Base-by-base conservation (phyloP, 2,797 vertebrate species). In the Sebastes wilsoni region DNA sequence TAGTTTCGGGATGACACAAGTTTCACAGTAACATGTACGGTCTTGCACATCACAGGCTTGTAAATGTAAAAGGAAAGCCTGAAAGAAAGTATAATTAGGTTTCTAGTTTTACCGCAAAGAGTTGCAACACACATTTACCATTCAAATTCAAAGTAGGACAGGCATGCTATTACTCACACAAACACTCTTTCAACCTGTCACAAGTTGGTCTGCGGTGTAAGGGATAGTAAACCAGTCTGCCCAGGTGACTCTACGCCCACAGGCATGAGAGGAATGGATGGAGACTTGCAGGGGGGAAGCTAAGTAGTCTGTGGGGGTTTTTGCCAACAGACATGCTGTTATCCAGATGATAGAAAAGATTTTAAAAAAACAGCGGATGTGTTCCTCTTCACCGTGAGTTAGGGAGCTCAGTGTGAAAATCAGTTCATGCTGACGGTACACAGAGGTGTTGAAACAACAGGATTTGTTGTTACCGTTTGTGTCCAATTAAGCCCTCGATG, bases 181-280 rank as follows among this genome's bases (percentile, higher is more conserved):
- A 66, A 60, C 78, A 75, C 30, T 77, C 82, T 90, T 86, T 90
- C 72, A 62, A 34, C 54, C n/a, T 77, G 67, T 83, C 69, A 82
- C 10, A 1, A 71, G 66, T 70, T 49, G 1, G 58, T 85, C 62
- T 87, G 60, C 18, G 20, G 54, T 23, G 58, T 2, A 10, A 75
- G 8, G 72, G 60, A 70, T 77, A 67, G 12, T 65, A 90, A 95
- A 95, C 96, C 93, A 88, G 96, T 94, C 86, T 28, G 90, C 83
- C 93, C 89, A 92, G 95, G 78, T 95, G 86, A 86, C 75, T 77
- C n/a, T 2, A 55, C 7, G 4, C 68, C 79, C 59, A 36, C 58
- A 87, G 82, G 83, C 81, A 90, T 42, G 82, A 68, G 38, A 90
- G 88, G 89, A 95, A 93, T 89, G 75, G 69, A 85, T 84, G 56